Evolutionary conservation across 2,888 invertebrate genomes (phyloP), one percentile per base, ranked within the genome.

Genomic region (Agapostemon virescens): DNA sequence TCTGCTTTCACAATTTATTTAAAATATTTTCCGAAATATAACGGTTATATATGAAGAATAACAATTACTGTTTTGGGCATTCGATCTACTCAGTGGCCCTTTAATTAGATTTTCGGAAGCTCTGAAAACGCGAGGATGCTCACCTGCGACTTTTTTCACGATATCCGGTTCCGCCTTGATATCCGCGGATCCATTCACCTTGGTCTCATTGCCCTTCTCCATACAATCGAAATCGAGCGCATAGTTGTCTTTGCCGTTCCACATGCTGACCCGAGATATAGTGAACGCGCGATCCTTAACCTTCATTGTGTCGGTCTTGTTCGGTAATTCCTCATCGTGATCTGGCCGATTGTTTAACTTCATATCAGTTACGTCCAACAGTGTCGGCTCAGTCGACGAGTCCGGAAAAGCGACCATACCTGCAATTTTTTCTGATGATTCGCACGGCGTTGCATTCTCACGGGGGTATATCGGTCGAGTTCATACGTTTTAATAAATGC

Each of bases 331-430:
- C 66, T 63, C 82, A 80, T 81, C 78, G 70, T 26, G 78, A 71
- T 68, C 82, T 6, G 15, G 38, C 40, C 74, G 75, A 64, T 81
- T 75, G 67, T 79, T 71, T 36, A 82, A 63, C 64, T 80, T 84
- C 73, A 83, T 73, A 71, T 81, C 76, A 33, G 83, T 78, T 69
- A 84, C 81, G 79, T 85, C 87, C 83, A 88, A 79, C 74, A 87
- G 79, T 71, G 87, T 84, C 67, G 90, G 87, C 71, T 91, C 91
- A 90, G 83, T 90, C 88, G 81, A 85, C 88, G 86, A 89, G 88
- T 86, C 89, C 86, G 90, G 90, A 88, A 87, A 90, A 86, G 85
- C 92, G 89, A 91, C 91, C 92, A 91, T 92, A 89, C 88, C 92
- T 92, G 85, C 1, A 81, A 85, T 58, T 70, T 49, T 40, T 71